A percentile compares a stretch with the other conserved stretches of the same genome.
Conservation (phyloP, 2,888 invertebrate species). For the Chalcosyrphus nemorum region DNA sequence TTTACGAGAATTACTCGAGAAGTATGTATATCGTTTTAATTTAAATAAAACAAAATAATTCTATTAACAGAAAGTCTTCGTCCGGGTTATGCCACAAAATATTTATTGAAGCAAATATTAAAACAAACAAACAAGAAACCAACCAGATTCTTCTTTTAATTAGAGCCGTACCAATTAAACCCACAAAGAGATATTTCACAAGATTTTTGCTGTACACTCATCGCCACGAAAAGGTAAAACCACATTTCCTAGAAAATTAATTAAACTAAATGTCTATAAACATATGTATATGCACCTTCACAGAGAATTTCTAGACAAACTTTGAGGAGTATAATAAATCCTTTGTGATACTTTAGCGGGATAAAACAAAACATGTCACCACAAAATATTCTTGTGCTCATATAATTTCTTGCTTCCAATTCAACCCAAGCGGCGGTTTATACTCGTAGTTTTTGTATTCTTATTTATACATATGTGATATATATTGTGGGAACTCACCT, state of each 20-base stretch:
- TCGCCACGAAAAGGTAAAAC: background rate
- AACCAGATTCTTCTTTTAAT: too few species aligned
- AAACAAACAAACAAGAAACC: too few species aligned
- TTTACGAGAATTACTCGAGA: too few species aligned
- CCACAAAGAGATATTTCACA: background rate
- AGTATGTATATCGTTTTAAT: too few species aligned
- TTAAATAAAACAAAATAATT: too few species aligned
- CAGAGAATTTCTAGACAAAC: too few species aligned
- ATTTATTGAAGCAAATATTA: too few species aligned
- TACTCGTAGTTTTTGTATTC: background rate
- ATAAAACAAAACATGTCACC: background rate
- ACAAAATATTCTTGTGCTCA: background rate
- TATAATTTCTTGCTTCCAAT: background rate
- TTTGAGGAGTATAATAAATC: too few species aligned
- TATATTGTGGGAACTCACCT: conserved; percentile 77
- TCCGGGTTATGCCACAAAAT: too few species aligned
- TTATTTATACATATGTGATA: background rate
- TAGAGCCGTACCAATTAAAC: too few species aligned
- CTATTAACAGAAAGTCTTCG: too few species aligned
- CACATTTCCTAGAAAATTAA: background rate
- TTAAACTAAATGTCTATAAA: background rate
- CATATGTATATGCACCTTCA: background rate
- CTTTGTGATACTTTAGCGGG: background rate
- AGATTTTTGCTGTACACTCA: background rate
- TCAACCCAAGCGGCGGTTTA: background rate